Evolutionary conservation across 2,113 vertebrate genomes (phyloP).

Genomic region (Ophiodon elongatus): DNA sequence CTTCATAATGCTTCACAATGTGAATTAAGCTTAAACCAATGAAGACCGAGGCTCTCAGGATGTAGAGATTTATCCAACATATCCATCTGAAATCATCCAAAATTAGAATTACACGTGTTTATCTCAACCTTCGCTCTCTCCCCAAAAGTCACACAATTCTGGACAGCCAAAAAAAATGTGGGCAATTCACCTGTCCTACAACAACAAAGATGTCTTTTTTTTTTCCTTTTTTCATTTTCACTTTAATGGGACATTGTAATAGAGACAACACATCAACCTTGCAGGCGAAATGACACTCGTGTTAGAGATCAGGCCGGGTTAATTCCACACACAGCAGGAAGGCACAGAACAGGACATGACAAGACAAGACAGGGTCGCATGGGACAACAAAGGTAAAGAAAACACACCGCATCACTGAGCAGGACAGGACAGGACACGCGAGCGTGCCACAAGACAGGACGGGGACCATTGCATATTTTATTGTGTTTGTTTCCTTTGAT

Average conservation of each 20-base stretch:
- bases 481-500: conserved; percentile 7
- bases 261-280: neutral
- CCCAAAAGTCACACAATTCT: neutral
- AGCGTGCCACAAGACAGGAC: conserved; percentile 37
- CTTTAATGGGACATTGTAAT: neutral
- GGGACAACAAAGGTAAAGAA: conserved; percentile 34
- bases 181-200: neutral
- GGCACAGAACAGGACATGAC: conserved; percentile 1
- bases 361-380: conserved; percentile 1
- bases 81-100: neutral
- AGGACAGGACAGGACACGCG: conserved; percentile 11
- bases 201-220: neutral
- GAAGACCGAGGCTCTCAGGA: neutral
- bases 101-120: neutral
- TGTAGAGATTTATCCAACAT: neutral
- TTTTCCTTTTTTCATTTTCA: neutral
- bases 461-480: conserved; percentile 5
- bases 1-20: neutral
- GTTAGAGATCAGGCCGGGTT: conserved; percentile 21
- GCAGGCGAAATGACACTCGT: neutral
- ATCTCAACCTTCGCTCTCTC: neutral
- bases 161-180: neutral
- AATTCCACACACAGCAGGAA: neutral
- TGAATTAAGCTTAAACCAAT: neutral
- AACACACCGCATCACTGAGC: conserved; percentile 14